Evolutionary conservation across 2,797 vertebrate genomes (phyloP), one percentile per base, ranked within the genome.

Genomic region (Pangasius larnaudii): DNA sequence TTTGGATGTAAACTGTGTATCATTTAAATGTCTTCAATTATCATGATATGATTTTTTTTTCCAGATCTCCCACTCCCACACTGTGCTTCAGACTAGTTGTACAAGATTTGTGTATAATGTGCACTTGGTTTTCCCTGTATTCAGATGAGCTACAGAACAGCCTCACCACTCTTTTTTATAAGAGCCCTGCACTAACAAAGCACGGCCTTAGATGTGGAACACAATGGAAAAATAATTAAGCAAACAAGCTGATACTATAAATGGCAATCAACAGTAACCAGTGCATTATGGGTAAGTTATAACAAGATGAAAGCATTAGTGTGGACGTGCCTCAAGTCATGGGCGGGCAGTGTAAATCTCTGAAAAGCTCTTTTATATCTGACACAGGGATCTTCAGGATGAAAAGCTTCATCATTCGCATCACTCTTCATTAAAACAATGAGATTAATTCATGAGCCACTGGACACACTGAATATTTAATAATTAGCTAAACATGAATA

Each of bases 271-370:
- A 94, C 93, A 91, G 91, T 95, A 94, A 93, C 91, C 91, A 93
- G 88, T 91, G 92, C 93, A 93, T 95, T 96, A 96, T 95, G 93
- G 93, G 93, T 94, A 96, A 96, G 94, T 95, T 94, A 94, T 95
- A 96, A 96, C 95, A 95, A 95, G 95, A 96, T 93, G 87, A 94
- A 95, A 94, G 94, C 91, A 94, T 94, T 92, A 94, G 94, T 93
- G 93, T 91, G 92, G 93, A 94, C 87, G 90, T 91, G 93, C 93
- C 94, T 94, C 94, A 95, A 95, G 95, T 95, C 88, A 95, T 93
- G 94, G 95, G 94, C 82, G 88, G 84, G 89, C 84, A 86, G 84
- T 24, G 87, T 67, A 85, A 85, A 88, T 82, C 93, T 94, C 91
- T 94, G 91, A 95, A 95, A 94, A 93, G 94, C 88, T 91, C 94